phyloP scores from a whole-genome alignment of 2,888 invertebrate species.

The Pollenia amentaria region DNA sequence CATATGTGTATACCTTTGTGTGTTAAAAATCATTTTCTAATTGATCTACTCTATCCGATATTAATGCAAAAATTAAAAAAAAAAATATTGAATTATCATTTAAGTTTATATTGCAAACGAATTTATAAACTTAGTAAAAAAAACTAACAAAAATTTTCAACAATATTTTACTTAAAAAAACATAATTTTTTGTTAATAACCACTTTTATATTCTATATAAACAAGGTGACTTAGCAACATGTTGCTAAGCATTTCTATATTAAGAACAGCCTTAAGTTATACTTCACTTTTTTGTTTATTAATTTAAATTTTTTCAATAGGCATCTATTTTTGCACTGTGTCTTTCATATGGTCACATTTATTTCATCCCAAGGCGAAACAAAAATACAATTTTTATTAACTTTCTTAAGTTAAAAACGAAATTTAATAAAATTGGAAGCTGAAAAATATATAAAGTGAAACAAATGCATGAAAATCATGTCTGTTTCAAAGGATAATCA shows the following conservation, averaged over 20 bases:
- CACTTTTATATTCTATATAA: too few species aligned
- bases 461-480: not conserved
- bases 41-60: too few species aligned
- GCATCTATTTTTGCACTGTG: not conserved
- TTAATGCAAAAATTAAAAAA: too few species aligned
- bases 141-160: too few species aligned
- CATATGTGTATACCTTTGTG: too few species aligned
- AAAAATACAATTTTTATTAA: not conserved
- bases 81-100: too few species aligned
- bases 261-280: constrained; percentile 33
- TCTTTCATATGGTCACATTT: not conserved
- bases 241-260: constrained; percentile 16
- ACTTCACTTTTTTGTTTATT: constrained; percentile 16
- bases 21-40: too few species aligned
- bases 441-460: not conserved
- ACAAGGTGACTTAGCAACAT: constrained; percentile 1
- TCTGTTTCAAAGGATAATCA: constrained; percentile 33
- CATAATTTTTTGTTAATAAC: too few species aligned
- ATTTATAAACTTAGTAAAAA: too few species aligned
- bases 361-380: not conserved
- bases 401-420: not conserved
- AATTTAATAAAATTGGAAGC: constrained; percentile 33
- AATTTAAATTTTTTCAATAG: not conserved
- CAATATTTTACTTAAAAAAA: too few species aligned
- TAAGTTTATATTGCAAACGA: too few species aligned